Percentiles rank a stretch among this genome's conserved stretches.
Conservation (phyloP, 2,797 vertebrate genomes). For the Acrossocheilus fasciatus region DNA sequence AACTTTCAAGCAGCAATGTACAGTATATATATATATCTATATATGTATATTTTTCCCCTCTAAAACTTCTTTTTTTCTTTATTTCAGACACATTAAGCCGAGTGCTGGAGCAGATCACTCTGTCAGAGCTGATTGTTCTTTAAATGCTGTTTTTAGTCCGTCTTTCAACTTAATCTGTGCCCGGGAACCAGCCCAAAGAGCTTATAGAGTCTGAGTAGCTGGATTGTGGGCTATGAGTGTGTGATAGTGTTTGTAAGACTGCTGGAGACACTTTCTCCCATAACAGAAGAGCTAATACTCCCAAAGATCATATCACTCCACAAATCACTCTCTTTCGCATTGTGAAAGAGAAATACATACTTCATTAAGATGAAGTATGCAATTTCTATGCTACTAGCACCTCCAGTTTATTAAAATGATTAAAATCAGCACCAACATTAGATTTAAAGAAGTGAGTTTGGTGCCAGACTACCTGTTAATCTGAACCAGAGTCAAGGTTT, state of each 20-base stretch:
- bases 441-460: background rate
- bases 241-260: slow-evolving; percentile 24
- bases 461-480: background rate
- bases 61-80: background rate
- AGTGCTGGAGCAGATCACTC: slow-evolving; percentile 24
- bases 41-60: too few species aligned
- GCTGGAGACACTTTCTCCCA: slow-evolving; percentile 15
- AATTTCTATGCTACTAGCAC: background rate
- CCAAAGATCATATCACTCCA: background rate
- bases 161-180: slow-evolving; percentile 44
- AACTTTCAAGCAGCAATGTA: too few species aligned
- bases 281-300: background rate
- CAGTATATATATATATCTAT: too few species aligned
- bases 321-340: background rate
- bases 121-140: slow-evolving; percentile 43
- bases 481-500: background rate
- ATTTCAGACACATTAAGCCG: slow-evolving; percentile 19
- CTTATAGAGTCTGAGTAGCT: slow-evolving; percentile 27
- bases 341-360: background rate
- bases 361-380: background rate
- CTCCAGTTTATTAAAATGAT: background rate
- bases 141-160: slow-evolving; percentile 31
- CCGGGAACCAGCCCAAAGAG: slow-evolving; percentile 37
- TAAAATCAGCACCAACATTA: background rate
- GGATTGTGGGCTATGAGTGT: slow-evolving; percentile 27